Evolutionary conservation across 1,140 invertebrate genomes (phyloP).

Genomic region (Sminthurides bifidus): DNA sequence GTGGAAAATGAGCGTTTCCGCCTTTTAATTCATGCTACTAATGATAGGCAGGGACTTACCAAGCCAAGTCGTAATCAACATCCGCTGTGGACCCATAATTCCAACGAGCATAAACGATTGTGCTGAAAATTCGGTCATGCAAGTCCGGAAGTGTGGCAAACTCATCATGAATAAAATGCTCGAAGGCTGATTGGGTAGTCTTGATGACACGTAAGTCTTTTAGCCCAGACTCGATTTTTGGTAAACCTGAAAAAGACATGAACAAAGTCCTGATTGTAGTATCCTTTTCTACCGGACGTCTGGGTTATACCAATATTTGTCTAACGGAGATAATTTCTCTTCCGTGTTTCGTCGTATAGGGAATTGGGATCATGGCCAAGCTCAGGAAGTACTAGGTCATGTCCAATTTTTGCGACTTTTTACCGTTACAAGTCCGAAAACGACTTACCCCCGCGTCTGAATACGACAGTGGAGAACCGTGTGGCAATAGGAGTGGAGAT

Average conservation of each 20-base stretch:
- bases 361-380: no score
- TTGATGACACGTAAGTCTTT: constrained; percentile 56
- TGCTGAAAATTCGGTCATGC: constrained; percentile 60
- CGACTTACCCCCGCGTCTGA: constrained; percentile 48
- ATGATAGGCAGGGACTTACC: constrained; percentile 35
- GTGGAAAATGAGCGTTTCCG: no score
- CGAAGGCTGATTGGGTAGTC: constrained; percentile 63
- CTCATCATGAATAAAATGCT: constrained; percentile 61
- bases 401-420: no score
- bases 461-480: constrained; percentile 51
- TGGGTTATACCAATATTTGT: no score
- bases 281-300: no score
- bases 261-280: constrained; percentile 48
- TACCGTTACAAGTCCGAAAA: no score
- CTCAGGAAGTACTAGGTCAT: no score
- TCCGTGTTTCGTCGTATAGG: no score
- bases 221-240: constrained; percentile 49
- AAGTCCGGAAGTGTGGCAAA: constrained; percentile 57
- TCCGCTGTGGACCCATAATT: constrained; percentile 48
- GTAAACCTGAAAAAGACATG: constrained; percentile 38
- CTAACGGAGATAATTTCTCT: no score
- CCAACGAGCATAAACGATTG: constrained; percentile 57
- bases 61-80: constrained; percentile 53
- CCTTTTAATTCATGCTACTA: not conserved
- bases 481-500: constrained; percentile 49